These are phyloP conservation scores for Syngnathus acus DNA, from an alignment of 2,797 vertebrate species.

Conservation along the genomic window DNA sequence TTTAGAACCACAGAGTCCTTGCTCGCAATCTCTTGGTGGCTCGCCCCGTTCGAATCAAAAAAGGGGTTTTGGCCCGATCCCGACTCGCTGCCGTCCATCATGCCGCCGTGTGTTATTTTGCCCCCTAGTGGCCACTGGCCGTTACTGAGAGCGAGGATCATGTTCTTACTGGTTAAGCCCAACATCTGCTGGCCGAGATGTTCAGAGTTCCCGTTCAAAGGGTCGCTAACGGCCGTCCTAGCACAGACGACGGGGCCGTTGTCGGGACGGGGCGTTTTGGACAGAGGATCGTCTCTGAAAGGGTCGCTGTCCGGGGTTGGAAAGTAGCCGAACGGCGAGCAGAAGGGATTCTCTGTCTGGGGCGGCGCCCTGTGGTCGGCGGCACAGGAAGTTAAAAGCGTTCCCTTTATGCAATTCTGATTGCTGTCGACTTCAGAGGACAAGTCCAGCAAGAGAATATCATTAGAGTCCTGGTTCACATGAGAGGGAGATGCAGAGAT, in stretches of 20 bases:
- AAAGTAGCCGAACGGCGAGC: constrained; percentile 83
- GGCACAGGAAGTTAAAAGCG: constrained; percentile 70
- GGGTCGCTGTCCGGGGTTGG: constrained; percentile 85
- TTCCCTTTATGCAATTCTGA: constrained; percentile 87
- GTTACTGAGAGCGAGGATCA: constrained; percentile 73
- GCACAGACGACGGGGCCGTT: background rate
- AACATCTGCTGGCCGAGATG: constrained; percentile 77
- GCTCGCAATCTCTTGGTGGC: constrained; percentile 50
- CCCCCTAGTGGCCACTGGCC: constrained; percentile 79
- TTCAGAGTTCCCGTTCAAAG: constrained; percentile 68
- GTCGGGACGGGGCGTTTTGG: constrained; percentile 52
- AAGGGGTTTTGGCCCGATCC: constrained; percentile 70
- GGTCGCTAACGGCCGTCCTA: constrained; percentile 39
- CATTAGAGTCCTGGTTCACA: constrained; percentile 87
- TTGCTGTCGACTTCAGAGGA: constrained; percentile 90
- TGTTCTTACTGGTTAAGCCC: constrained; percentile 78
- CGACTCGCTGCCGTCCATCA: constrained; percentile 74
- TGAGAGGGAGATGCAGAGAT: constrained; percentile 57
- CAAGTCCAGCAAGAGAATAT: constrained; percentile 95
- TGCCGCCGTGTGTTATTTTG: constrained; percentile 60
- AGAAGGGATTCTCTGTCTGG: constrained; percentile 74
- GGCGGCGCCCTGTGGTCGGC: constrained; percentile 69
- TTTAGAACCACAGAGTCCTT: constrained; percentile 86
- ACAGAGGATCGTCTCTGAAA: constrained; percentile 88
- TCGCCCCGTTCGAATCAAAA: constrained; percentile 73